phyloP scores from a whole-genome alignment of 2,797 vertebrate genomes.

The Neosilurus mollespiculum region DNA sequence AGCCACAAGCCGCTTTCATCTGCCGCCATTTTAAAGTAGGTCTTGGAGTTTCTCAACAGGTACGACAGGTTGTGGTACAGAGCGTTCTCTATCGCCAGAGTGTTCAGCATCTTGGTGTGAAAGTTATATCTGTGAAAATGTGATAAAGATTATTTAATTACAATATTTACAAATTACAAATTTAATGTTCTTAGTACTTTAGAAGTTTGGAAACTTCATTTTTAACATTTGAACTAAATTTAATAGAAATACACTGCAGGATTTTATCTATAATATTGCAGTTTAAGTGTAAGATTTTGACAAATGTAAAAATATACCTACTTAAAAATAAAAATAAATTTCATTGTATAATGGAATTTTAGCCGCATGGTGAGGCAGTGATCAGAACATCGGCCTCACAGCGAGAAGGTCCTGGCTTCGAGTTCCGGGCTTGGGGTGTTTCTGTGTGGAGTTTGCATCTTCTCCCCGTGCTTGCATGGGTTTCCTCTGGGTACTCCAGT shows the following conservation, averaged over 20 bases:
- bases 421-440: too few relatives aligned
- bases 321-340: not conserved
- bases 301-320: not conserved
- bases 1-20: slow-evolving; percentile 95
- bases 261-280: too few relatives aligned
- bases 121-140: slow-evolving; percentile 77
- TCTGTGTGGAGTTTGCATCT: too few relatives aligned
- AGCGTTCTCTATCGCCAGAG: slow-evolving; percentile 79
- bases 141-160: not conserved
- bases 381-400: too few relatives aligned
- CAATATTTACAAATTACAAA: not conserved
- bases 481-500: too few relatives aligned
- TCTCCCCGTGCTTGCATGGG: too few relatives aligned
- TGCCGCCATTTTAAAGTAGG: slow-evolving; percentile 89
- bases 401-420: too few relatives aligned
- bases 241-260: too few relatives aligned
- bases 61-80: slow-evolving; percentile 85
- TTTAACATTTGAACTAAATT: too few relatives aligned
- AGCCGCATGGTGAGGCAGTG: not conserved
- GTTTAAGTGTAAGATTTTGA: not conserved
- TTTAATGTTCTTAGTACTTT: not conserved
- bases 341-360: not conserved
- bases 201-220: not conserved
- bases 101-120: slow-evolving; percentile 67
- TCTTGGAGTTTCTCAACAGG: slow-evolving; percentile 91